These are phyloP conservation scores for Herpetotheres cachinnans DNA, from an alignment of 2,113 vertebrate species.

Conservation along the genomic window DNA sequence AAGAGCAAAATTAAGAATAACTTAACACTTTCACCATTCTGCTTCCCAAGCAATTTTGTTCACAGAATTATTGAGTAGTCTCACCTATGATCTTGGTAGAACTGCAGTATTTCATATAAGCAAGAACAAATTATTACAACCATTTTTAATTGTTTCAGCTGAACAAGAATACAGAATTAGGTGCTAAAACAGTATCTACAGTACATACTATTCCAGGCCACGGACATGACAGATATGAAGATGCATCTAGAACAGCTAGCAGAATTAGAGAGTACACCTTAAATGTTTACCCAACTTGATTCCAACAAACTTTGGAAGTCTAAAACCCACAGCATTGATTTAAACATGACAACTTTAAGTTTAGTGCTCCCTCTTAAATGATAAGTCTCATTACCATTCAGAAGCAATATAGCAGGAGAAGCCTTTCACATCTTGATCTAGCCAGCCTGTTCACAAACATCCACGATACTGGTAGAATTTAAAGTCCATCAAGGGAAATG, in stretches of 20 bases:
- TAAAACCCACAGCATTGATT: not conserved
- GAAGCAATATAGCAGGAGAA: accelerated
- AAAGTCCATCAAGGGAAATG: not conserved
- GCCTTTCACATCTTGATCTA: not conserved
- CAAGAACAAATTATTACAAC: not conserved
- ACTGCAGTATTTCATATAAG: not conserved
- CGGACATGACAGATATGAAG: not conserved
- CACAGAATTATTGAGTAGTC: not conserved
- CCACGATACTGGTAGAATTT: not conserved
- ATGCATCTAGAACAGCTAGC: not conserved
- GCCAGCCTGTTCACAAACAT: not conserved
- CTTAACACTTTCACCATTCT: not conserved
- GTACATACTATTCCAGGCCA: not conserved
- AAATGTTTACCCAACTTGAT: not conserved
- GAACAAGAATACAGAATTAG: not conserved
- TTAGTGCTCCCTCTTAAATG: not conserved
- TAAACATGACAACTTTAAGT: not conserved
- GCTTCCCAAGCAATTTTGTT: not conserved
- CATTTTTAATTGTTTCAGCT: slow-evolving; percentile 15
- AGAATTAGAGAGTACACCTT: not conserved
- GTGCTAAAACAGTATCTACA: not conserved
- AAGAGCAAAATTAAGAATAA: not conserved
- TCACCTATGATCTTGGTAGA: not conserved
- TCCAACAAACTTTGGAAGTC: not conserved
- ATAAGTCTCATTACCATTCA: not conserved